These are phyloP conservation scores for Caenorhabditis elegans DNA, from an alignment of 1,140 invertebrate species.

Conservation along the genomic window DNA sequence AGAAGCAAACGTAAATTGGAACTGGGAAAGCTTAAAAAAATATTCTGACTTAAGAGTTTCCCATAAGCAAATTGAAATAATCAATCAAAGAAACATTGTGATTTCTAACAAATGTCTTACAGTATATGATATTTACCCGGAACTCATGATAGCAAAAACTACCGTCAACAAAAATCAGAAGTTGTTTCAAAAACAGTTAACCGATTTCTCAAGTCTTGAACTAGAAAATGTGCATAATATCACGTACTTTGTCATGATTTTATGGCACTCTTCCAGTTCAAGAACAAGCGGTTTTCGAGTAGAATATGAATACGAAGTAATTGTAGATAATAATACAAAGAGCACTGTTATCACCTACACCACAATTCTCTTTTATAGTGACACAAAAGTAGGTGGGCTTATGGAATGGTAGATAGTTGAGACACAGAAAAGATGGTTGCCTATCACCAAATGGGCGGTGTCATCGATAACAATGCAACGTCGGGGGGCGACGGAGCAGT, in stretches of 20 bases:
- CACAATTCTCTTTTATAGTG: background rate
- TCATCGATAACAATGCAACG: slow-evolving; percentile 3
- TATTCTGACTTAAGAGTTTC: no score
- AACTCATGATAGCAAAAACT: no score
- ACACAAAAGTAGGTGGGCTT: slow-evolving; percentile 22
- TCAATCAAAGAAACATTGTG: no score
- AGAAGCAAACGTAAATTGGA: no score
- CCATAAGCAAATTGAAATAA: no score
- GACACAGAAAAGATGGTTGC: background rate
- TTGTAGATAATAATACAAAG: background rate
- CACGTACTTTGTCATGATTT: slow-evolving; percentile 27
- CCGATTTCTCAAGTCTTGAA: slow-evolving; percentile 23
- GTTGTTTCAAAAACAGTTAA: background rate
- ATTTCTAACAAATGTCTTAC: no score
- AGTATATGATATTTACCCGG: no score
- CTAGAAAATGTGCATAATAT: slow-evolving; percentile 50
- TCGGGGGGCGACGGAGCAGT: background rate
- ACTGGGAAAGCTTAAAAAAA: no score
- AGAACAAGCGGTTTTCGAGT: background rate
- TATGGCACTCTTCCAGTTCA: slow-evolving; percentile 41
- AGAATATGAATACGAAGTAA: background rate
- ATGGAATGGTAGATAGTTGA: background rate
- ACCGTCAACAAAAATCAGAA: background rate
- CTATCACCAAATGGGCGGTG: slow-evolving; percentile 8
- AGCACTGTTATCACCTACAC: background rate